These are phyloP conservation scores for Tautogolabrus adspersus DNA, from an alignment of 2,113 vertebrate genomes.

Conservation along the genomic window DNA sequence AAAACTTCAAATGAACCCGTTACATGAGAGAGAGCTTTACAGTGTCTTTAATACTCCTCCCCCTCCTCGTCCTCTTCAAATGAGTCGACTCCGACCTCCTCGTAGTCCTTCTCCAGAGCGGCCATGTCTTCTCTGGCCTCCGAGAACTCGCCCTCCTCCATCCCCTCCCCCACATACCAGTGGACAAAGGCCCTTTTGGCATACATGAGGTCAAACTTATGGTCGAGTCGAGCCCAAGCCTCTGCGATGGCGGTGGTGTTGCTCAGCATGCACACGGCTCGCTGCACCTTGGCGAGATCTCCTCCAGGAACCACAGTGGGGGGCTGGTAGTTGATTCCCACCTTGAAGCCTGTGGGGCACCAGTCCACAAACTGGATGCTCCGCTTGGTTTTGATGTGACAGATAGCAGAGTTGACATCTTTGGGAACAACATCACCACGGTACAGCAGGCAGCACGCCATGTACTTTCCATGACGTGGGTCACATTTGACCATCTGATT, in stretches of 20 bases:
- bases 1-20: background rate
- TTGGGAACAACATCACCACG: slow-evolving; percentile 71
- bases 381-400: slow-evolving; percentile 71
- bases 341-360: slow-evolving; percentile 90
- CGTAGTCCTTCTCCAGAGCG: slow-evolving; percentile 91
- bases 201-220: slow-evolving; percentile 91
- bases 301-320: slow-evolving; percentile 88
- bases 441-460: slow-evolving; percentile 75
- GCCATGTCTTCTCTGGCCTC: slow-evolving; percentile 91
- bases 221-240: slow-evolving; percentile 89
- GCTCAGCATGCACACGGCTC: slow-evolving; percentile 89
- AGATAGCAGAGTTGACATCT: slow-evolving; percentile 68
- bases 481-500: slow-evolving; percentile 77
- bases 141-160: slow-evolving; percentile 90
- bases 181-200: slow-evolving; percentile 90
- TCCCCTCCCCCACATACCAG: slow-evolving; percentile 89
- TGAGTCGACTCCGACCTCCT: slow-evolving; percentile 86
- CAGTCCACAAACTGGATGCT: slow-evolving; percentile 89
- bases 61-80: slow-evolving; percentile 69
- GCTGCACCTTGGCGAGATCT: slow-evolving; percentile 88
- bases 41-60: slow-evolving; percentile 67
- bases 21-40: background rate
- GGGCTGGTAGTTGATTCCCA: slow-evolving; percentile 90
- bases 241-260: slow-evolving; percentile 90
- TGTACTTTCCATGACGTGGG: slow-evolving; percentile 74